These are phyloP conservation scores for Epizoanthus ramosus DNA, from an alignment of 92 coral and sea anemone genomes.

Conservation along the genomic window DNA sequence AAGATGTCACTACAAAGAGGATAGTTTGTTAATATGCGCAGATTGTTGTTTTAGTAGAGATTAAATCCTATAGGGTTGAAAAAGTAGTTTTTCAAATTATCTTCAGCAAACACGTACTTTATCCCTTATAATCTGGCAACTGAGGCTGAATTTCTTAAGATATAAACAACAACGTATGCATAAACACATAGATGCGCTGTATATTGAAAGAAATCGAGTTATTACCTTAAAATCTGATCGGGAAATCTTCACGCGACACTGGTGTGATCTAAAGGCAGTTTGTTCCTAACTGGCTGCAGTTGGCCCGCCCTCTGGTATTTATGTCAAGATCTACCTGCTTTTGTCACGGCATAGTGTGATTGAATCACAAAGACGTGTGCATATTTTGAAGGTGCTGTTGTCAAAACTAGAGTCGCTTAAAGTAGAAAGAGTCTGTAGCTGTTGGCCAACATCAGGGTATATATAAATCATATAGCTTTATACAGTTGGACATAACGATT, in stretches of 20 bases:
- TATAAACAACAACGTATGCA: background rate
- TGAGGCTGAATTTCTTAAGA: background rate
- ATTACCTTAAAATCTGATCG: conserved; percentile 8
- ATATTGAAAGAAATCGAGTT: background rate
- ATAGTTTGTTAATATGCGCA: too few relatives aligned
- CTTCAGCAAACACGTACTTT: background rate
- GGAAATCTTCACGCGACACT: background rate
- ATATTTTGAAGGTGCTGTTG: conserved; percentile 11
- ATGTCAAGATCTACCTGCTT: conserved; percentile 22
- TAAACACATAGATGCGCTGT: background rate
- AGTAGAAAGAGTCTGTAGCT: background rate
- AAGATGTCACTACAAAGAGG: too few relatives aligned
- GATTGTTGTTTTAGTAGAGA: too few relatives aligned
- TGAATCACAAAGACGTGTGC: conserved; percentile 31
- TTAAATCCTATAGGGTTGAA: too few relatives aligned
- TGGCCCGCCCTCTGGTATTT: conserved; percentile 29
- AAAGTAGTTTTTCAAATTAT: background rate
- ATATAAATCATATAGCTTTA: background rate
- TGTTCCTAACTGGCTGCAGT: conserved; percentile 15
- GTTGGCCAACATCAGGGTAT: too few relatives aligned
- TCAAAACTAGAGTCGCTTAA: background rate
- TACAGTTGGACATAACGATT: background rate
- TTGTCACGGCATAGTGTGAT: conserved; percentile 10
- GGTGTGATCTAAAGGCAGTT: conserved; percentile 11
- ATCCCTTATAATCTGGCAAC: background rate